Evolutionary conservation across 2,797 vertebrate genomes (phyloP), one percentile per base, ranked within the genome.

Genomic region (Sphenopsis melanotis): DNA sequence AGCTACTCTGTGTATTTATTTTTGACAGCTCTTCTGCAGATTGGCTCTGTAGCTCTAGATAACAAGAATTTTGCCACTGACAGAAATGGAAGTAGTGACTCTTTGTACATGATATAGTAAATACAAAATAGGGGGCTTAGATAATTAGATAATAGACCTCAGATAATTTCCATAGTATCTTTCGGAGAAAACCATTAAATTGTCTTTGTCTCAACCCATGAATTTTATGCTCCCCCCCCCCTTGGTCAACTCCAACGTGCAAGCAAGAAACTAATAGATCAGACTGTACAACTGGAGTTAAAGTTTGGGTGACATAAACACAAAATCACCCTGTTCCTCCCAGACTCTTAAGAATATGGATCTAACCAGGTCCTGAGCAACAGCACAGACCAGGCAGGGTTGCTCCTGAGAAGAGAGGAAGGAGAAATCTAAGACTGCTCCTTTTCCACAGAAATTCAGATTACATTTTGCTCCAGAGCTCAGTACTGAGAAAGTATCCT

Each of bases 181-280:
- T 93, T 83, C 32, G 74, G 34, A 75, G 26, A 4, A 85, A 50
- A 83, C 53, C 10, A 18, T 26, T 66, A 46, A 53, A 81, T 12
- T 56, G 13, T 37, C 36, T 52, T 72, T 30, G 6, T 41, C 32
- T 75, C 41, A 41, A 55, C 3, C 9, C 8, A 36, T 0, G 0
- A 36, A 60, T 68, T 75, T 81, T 47, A 47, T 34, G 1, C 0
- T 27, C 0, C 0, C 12, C 19, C 4, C 10, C 5, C 5, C 17
- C 6, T 56, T 30, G 44, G 16, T 83, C 20, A 6, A 46, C 23
- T 66, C 6, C 30, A 57, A 36, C 23, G 42, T 24, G 21, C 49
- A 63, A 82, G 19, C 29, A 68, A 87, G 53, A 71, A 87, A 87
- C 53, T 20, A 68, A 50, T 2, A 49, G 49, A 70, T 23, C 21